Percentiles rank a stretch among this genome's conserved stretches.
These are phyloP conservation scores for Rhodeus uyekii DNA, from an alignment of 2,797 vertebrate genomes.

Conservation along the genomic window DNA sequence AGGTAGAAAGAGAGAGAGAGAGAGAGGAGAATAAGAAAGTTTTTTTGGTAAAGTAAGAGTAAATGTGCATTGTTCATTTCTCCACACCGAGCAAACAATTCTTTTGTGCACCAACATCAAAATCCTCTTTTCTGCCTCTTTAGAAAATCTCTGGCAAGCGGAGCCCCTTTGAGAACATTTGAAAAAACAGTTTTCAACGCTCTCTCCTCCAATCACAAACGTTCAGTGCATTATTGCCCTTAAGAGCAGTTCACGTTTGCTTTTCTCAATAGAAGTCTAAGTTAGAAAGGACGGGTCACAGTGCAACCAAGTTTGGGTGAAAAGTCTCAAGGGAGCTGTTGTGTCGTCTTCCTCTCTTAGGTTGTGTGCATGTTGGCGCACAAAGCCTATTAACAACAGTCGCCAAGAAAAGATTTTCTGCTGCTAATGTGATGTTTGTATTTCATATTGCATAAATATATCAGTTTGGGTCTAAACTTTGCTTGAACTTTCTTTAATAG, in stretches of 20 bases:
- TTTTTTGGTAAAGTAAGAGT: conserved; percentile 23
- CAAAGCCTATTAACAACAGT: conserved; percentile 5
- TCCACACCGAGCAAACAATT: conserved; percentile 7
- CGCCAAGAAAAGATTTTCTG: conserved; percentile 6
- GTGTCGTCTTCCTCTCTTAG: not conserved
- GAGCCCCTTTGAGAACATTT: conserved; percentile 33
- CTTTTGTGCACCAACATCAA: not conserved
- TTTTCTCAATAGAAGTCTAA: not conserved
- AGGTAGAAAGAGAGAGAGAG: not conserved
- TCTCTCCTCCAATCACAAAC: conserved; percentile 6
- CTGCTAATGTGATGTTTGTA: conserved; percentile 25
- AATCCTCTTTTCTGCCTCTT: conserved; percentile 42
- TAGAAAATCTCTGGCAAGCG: conserved; percentile 28
- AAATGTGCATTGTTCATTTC: conserved; percentile 28
- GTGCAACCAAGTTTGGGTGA: not conserved
- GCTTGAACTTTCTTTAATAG: conserved; percentile 33
- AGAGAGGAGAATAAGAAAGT: not conserved
- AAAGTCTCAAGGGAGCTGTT: not conserved
- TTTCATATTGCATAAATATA: conserved; percentile 29
- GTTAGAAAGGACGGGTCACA: not conserved
- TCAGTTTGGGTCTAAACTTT: conserved; percentile 12
- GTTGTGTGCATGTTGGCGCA: not conserved
- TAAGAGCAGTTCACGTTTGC: conserved; percentile 1
- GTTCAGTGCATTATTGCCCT: not conserved
- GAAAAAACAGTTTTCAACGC: conserved; percentile 30